These are phyloP conservation scores for Nasua narica DNA, from an alignment of 2,797 vertebrate species.

Conservation along the genomic window DNA sequence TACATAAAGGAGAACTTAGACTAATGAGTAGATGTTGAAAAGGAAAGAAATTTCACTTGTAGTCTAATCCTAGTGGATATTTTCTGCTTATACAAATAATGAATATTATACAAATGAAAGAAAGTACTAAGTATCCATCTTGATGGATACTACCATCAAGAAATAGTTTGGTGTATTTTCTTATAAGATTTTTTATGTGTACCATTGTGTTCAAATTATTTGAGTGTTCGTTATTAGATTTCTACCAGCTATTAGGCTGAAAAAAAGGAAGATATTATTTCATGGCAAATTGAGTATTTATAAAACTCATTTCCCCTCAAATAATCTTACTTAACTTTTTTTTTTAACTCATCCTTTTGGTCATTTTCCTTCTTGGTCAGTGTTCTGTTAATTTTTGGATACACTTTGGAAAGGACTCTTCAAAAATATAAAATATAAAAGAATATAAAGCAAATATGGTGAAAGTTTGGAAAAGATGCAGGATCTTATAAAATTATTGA, in stretches of 20 bases:
- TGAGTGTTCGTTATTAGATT: neutral
- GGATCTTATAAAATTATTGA: slow-evolving; percentile 11
- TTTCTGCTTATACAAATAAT: neutral
- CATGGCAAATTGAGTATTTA: neutral
- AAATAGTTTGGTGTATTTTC: neutral
- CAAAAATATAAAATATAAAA: neutral
- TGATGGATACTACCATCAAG: neutral
- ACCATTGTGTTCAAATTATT: neutral
- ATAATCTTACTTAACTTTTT: neutral
- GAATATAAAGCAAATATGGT: neutral
- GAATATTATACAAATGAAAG: neutral
- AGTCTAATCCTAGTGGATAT: neutral
- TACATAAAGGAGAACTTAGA: neutral
- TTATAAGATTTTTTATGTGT: neutral
- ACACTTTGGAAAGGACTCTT: neutral
- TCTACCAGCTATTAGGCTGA: neutral
- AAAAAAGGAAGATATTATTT: neutral
- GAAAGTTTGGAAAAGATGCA: neutral
- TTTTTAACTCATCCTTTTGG: neutral
- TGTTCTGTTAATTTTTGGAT: neutral
- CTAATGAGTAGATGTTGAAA: neutral
- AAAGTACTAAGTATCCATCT: too few species aligned
- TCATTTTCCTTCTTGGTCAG: neutral
- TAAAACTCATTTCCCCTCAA: neutral
- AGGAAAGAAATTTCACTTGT: neutral